phyloP scores from a whole-genome alignment of 2,797 vertebrate species.

The Neoniphon sammara region DNA sequence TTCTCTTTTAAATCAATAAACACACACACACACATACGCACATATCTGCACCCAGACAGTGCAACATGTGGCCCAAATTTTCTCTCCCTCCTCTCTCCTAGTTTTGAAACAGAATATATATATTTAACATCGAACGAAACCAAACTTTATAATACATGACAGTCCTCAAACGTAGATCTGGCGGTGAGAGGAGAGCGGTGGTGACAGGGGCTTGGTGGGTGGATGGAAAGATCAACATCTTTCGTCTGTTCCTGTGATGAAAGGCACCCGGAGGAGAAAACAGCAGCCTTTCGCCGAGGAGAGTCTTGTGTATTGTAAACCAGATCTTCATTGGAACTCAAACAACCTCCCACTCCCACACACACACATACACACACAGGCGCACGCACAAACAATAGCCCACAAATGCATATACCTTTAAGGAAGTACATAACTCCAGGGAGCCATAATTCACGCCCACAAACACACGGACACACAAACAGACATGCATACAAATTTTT shows the following conservation, averaged over 20 bases:
- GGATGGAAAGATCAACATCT: conserved; percentile 61
- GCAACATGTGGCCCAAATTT: conserved; percentile 43
- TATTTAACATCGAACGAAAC: conserved; percentile 46
- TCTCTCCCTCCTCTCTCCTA: conserved; percentile 16
- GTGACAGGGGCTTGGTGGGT: conserved; percentile 47
- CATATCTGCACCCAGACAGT: conserved; percentile 23
- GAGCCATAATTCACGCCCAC: conserved; percentile 2
- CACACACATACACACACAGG: conserved; percentile 30
- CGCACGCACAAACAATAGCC: conserved; percentile 30
- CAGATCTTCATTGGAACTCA: conserved; percentile 25
- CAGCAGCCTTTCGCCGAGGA: conserved; percentile 31
- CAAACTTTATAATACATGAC: conserved; percentile 26
- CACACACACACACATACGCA: conserved; percentile 41
- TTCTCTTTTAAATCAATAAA: conserved; percentile 63
- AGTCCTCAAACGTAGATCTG: conserved; percentile 52
- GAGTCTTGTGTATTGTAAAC: conserved; percentile 27
- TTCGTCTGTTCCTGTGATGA: conserved; percentile 48
- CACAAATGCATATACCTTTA: conserved; percentile 1
- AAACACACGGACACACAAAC: background rate
- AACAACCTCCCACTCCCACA: conserved; percentile 50
- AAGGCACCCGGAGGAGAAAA: conserved; percentile 41
- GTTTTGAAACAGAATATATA: conserved; percentile 21
- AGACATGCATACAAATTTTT: no score
- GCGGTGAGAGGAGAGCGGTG: conserved; percentile 29
- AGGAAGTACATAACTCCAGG: conserved; percentile 15